Evolutionary conservation across 2,888 invertebrate species (phyloP).

Genomic region (Bedellia somnulentella): DNA sequence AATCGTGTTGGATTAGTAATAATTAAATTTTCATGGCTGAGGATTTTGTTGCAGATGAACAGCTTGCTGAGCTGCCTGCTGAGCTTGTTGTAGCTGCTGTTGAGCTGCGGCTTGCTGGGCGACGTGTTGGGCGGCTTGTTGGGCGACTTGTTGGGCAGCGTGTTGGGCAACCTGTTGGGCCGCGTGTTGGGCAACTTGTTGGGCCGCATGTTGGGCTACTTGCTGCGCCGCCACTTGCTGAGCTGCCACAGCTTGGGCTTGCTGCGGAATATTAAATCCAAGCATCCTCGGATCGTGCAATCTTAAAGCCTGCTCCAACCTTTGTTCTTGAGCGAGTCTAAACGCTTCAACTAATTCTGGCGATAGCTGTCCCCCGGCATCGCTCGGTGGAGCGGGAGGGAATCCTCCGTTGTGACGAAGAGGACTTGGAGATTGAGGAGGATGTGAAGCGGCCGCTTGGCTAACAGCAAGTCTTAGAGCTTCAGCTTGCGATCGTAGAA

Average conservation of each 20-base stretch:
- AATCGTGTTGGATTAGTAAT: slow-evolving; percentile 70
- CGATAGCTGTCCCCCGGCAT: slow-evolving; percentile 61
- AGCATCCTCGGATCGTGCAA: slow-evolving; percentile 81
- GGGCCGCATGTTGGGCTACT: slow-evolving; percentile 7
- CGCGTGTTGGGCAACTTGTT: slow-evolving; percentile 5
- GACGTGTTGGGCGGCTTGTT: slow-evolving; percentile 6
- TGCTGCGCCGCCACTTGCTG: slow-evolving; percentile 18
- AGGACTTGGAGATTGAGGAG: slow-evolving; percentile 37
- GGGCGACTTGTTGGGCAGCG: slow-evolving; percentile 19
- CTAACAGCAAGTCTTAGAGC: slow-evolving; percentile 80
- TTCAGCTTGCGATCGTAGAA: slow-evolving; percentile 83
- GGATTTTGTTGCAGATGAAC: slow-evolving; percentile 50
- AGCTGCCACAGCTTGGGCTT: slow-evolving; percentile 12
- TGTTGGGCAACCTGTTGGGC: slow-evolving; percentile 10
- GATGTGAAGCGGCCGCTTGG: slow-evolving; percentile 64
- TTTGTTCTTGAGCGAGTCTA: slow-evolving; percentile 73
- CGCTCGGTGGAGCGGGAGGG: slow-evolving; percentile 35
- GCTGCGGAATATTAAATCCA: slow-evolving; percentile 67
- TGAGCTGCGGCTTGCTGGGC: slow-evolving; percentile 7
- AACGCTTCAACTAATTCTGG: slow-evolving; percentile 74
- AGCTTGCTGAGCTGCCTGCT: slow-evolving; percentile 20
- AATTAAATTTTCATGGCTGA: slow-evolving; percentile 79
- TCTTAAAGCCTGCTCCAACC: slow-evolving; percentile 80
- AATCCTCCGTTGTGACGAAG: slow-evolving; percentile 52
- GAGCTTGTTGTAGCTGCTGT: slow-evolving; percentile 12